A percentile compares a stretch with the other conserved stretches of the same genome.
phyloP scores from a whole-genome alignment of 2,797 vertebrate genomes.

The Rhinatrema bivittatum region DNA sequence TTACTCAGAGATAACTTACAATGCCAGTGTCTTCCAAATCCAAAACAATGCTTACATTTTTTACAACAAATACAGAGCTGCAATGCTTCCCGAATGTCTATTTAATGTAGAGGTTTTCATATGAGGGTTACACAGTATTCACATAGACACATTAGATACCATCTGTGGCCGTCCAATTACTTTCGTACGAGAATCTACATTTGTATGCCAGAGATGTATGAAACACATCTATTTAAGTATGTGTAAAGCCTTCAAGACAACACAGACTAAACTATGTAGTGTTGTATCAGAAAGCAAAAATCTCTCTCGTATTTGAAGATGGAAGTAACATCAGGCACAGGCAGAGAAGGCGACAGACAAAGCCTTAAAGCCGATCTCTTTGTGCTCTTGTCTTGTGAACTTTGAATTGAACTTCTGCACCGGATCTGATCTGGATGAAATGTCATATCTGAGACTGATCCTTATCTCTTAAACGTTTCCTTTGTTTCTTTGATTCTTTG shows the following conservation, averaged over 20 bases:
- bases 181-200: no score
- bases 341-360: constrained; percentile 19
- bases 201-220: no score
- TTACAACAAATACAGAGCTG: no score
- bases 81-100: no score
- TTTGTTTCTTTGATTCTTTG: constrained; percentile 89
- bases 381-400: constrained; percentile 60
- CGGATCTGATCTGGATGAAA: constrained; percentile 89
- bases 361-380: constrained; percentile 38
- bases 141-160: no score
- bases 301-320: constrained; percentile 41
- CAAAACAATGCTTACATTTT: no score
- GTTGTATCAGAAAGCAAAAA: constrained; percentile 12
- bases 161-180: no score
- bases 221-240: background rate
- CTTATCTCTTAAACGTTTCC: constrained; percentile 95
- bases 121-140: no score
- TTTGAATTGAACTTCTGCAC: constrained; percentile 82
- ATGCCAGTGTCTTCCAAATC: no score
- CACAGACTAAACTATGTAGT: constrained; percentile 2
- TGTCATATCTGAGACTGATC: constrained; percentile 91
- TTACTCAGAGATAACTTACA: no score
- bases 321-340: constrained; percentile 11
- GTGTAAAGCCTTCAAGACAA: constrained; percentile 6
- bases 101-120: no score